A percentile compares a stretch with the other conserved stretches of the same genome.
Conservation (phyloP, 1,140 invertebrate genomes). For the Apis mellifera region Amel_HAv3.1 CM009941.2:8931501-8932000, state of each 20-base stretch:
- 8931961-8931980: background rate
- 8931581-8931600: background rate
- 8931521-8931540: constrained; percentile 10
- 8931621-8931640: background rate
- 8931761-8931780: background rate
- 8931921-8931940: constrained; percentile 3
- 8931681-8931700: background rate
- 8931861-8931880: constrained; percentile 16
- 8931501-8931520: constrained; percentile 18
- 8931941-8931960: background rate
- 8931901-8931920: constrained; percentile 35
- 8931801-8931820: background rate
- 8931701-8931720: background rate
- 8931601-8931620: background rate
- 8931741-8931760: background rate
- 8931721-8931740: background rate
- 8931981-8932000: background rate
- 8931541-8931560: constrained; percentile 29
- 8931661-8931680: background rate
- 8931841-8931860: constrained; percentile 40
- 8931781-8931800: background rate
- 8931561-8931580: constrained; percentile 10
- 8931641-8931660: background rate
- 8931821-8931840: constrained; percentile 15
- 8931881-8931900: constrained; percentile 43